Evolutionary conservation across 2,113 vertebrate species (phyloP), one percentile per base, ranked within the genome.

Genomic region (Thamnophis sirtalis): DNA sequence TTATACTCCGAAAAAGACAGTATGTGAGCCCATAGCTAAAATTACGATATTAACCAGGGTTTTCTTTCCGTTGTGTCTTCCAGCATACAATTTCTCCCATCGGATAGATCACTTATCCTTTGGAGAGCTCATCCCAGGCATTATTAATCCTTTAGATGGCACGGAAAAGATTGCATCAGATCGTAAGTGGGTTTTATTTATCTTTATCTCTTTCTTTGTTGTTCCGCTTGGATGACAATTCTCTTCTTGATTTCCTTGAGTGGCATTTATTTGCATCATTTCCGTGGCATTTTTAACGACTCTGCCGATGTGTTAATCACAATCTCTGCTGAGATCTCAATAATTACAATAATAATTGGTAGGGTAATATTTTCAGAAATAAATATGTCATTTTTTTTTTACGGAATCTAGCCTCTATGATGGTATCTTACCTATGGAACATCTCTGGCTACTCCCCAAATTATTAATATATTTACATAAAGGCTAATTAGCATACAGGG

Each of bases 21-120:
- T 58, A 26, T 60, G 24, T 9, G 26, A 28, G 24, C 63, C 5
- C 9, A 21, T 63, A 86, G 28, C 9, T 21, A 85, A 90, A 90
- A 8, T 24, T 6, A 4, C 17, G 6, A 2, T 43, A 24, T 10
- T 68, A 86, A 48, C 89, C 93, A 95, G 0, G 9, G 58, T 60
- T 4, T 94, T 58, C 94, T 58, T 94, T 24, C 5, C 89, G 0
- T 92, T 84, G 92, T 96, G 26, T 96, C 51, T 97, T 95, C 84
- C 96, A 99, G 99, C 98, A 58, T 99, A 98, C 95, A 99, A 99
- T 96, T 99, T 99, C 95, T 99, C 99, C 94, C 99, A 99, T 49
- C 98, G 99, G 94, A 99, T 99, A 96, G 99, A 99, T 96, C 99
- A 99, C 95, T 97, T 99, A 92, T 99, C 99, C 56, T 99, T 99